Conservation (phyloP, 2,888 invertebrate genomes). For the Ischnus inquisitorius region DNA sequence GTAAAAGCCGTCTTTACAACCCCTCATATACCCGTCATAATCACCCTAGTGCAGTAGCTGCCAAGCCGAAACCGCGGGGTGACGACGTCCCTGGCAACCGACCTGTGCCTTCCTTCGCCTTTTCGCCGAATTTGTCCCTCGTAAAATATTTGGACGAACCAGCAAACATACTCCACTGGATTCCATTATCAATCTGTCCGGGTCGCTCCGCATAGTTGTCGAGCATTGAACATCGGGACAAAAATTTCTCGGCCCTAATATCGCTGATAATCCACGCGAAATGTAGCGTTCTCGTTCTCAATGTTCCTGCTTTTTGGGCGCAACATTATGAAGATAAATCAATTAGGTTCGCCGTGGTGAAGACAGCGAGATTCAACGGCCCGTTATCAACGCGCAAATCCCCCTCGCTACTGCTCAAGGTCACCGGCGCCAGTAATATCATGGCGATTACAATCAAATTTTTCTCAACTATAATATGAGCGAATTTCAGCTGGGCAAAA, state of each 20-base stretch:
- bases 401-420: neutral
- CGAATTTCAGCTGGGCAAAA: neutral
- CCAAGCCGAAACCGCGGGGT: conserved; percentile 20
- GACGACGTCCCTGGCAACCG: conserved; percentile 5
- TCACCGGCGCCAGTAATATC: conserved; percentile 10
- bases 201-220: neutral
- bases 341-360: conserved; percentile 42
- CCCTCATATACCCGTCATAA: conserved; percentile 76
- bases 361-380: conserved; percentile 45
- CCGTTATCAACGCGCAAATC: conserved; percentile 27
- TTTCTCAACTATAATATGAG: neutral
- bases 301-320: neutral
- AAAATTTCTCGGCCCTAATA: conserved; percentile 40
- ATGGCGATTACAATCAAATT: conserved; percentile 48
- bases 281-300: conserved; percentile 21
- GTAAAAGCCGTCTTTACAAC: conserved; percentile 78
- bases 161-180: neutral
- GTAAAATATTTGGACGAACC: conserved; percentile 34
- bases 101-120: conserved; percentile 22
- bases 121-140: conserved; percentile 34
- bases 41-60: conserved; percentile 68
- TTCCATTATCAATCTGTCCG: conserved; percentile 26
- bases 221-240: neutral
- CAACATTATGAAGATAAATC: conserved; percentile 39
- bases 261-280: conserved; percentile 40